phyloP scores from a whole-genome alignment of 2,797 vertebrate species.

The Heteromormyrus szaboi region DNA sequence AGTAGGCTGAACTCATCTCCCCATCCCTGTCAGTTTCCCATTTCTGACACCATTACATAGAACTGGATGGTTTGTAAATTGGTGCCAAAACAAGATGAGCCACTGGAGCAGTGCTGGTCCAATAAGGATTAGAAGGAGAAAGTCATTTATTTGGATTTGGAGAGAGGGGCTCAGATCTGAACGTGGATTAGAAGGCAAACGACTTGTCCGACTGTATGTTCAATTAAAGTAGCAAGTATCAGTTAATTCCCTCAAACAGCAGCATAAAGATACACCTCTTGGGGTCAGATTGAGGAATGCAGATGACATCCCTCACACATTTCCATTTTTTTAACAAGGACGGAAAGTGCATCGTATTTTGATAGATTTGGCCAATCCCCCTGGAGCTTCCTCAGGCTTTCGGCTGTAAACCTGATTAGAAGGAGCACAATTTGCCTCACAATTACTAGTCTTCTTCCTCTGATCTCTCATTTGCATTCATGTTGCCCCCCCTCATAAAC shows the following conservation, averaged over 20 bases:
- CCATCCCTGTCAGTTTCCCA: slow-evolving; percentile 68
- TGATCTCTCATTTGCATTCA: slow-evolving; percentile 48
- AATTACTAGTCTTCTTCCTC: slow-evolving; percentile 43
- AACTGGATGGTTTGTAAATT: slow-evolving; percentile 57
- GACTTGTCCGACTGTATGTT: slow-evolving; percentile 53
- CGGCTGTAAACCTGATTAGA: slow-evolving; percentile 59
- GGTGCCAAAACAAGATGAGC: slow-evolving; percentile 70
- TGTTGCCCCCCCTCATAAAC: slow-evolving; percentile 30
- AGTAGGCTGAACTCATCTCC: slow-evolving; percentile 56
- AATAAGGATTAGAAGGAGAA: slow-evolving; percentile 60
- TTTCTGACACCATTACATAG: slow-evolving; percentile 60
- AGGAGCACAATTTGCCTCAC: slow-evolving; percentile 48
- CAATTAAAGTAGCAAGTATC: slow-evolving; percentile 60
- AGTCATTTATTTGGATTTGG: slow-evolving; percentile 46
- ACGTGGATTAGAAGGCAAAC: slow-evolving; percentile 20
- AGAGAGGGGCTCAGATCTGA: slow-evolving; percentile 42
- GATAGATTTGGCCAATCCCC: slow-evolving; percentile 57
- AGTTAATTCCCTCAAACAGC: slow-evolving; percentile 38
- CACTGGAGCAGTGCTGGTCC: slow-evolving; percentile 56
- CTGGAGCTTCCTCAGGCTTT: slow-evolving; percentile 46
- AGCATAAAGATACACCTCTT: slow-evolving; percentile 52
- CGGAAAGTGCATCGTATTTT: slow-evolving; percentile 54
- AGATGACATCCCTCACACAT: slow-evolving; percentile 34
- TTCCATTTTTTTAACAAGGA: slow-evolving; percentile 66
- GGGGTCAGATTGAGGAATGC: slow-evolving; percentile 29